A percentile compares a stretch with the other conserved stretches of the same genome.
Conservation (phyloP, 1,140 invertebrate species). For the Copidosoma floridanum region DNA sequence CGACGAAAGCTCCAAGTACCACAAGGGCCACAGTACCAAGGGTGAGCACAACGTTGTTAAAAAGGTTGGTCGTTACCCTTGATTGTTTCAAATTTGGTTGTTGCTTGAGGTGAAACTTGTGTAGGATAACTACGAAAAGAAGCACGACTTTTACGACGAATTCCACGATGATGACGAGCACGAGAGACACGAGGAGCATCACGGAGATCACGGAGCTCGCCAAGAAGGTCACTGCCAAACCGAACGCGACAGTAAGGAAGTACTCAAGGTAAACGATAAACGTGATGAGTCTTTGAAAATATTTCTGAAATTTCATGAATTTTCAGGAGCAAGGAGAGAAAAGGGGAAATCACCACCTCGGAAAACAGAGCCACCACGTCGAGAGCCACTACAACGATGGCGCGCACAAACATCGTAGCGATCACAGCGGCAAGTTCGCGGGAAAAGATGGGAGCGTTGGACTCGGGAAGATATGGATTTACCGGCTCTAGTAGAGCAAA, state of each 20-base stretch:
- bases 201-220: conserved; percentile 55
- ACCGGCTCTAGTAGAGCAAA: too few relatives aligned
- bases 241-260: conserved; percentile 51
- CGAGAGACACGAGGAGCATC: conserved; percentile 63
- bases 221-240: conserved; percentile 56
- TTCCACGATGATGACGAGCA: conserved; percentile 66
- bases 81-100: background rate
- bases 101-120: background rate
- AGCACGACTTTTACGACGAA: conserved; percentile 72
- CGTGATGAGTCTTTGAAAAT: background rate
- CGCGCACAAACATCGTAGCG: conserved; percentile 59
- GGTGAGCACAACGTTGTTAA: conserved; percentile 72
- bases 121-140: conserved; percentile 69
- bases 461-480: too few relatives aligned
- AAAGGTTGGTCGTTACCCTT: conserved; percentile 51
- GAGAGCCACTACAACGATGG: too few relatives aligned
- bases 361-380: too few relatives aligned
- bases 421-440: conserved; percentile 58
- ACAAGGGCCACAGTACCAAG: conserved; percentile 70
- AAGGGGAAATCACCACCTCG: too few relatives aligned
- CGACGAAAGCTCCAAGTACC: conserved; percentile 66
- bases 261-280: too few relatives aligned
- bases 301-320: too few relatives aligned
- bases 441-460: conserved; percentile 58
- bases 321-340: too few relatives aligned